Evolutionary conservation across 2,797 vertebrate genomes (phyloP), one percentile per base, ranked within the genome.

Genomic region (Naso thynnoides): DNA sequence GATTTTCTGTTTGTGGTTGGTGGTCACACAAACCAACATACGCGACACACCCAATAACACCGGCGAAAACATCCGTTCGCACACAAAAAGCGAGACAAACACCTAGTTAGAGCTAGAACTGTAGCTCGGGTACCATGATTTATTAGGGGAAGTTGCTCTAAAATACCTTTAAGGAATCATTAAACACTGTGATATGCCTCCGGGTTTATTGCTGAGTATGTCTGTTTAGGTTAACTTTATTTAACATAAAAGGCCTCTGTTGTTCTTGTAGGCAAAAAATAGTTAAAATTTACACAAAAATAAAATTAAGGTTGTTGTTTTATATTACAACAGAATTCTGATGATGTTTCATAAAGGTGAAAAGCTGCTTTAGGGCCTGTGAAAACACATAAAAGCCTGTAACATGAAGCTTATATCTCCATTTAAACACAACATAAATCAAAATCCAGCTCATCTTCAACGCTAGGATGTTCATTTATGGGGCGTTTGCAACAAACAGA

Each of bases 1-100:
- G 54, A 58, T 81, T 85, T 60, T 77, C 76, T 62, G 64, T 84
- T 88, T 84, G 86, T 70, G 82, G 79, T 83, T 2, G 14, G 47
- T 8, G 19, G 48, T 59, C 54, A 76, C 71, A 73, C 48, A 59
- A 52, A 60, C 27, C 11, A 39, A 56, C 47, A 45, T 15, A 19
- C 52, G 1, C 44, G 60, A 58, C 64, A 78, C 85, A 76, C 88
- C 83, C 76, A 56, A 13, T 45, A 8, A 48, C 23, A 67, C 23
- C 3, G 15, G 52, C 16, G 72, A 26, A 78, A 78, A 59, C 71
- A 70, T 55, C 70, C 21, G 2, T 52, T 45, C 24, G 53, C 61
- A 70, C 36, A 73, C 15, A 81, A 31, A 70, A 53, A 31, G 6
- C 50, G 24, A 27, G 26, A 65, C 11, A 57, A 8, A 54, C 50